Evolutionary conservation across 2,797 vertebrate species (phyloP).

Genomic region (Paratrypauchen microcephalus): DNA sequence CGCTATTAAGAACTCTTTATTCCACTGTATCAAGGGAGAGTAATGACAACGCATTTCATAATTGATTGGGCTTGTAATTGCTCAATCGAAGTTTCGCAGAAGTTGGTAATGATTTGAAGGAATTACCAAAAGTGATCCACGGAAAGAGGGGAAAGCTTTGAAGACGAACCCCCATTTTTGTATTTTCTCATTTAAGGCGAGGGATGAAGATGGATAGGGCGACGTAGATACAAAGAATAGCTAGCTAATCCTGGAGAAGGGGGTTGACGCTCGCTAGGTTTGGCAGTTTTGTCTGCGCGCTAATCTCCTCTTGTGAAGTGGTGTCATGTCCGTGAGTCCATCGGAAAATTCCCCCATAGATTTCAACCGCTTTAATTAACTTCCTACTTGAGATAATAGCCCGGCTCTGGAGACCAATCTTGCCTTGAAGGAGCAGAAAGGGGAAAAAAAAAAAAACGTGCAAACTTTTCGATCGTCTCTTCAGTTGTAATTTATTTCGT

Average conservation of each 20-base stretch:
- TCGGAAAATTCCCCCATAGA: conserved; percentile 80
- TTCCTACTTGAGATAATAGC: conserved; percentile 79
- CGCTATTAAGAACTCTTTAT: conserved; percentile 75
- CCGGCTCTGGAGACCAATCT: conserved; percentile 67
- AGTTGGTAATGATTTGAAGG: conserved; percentile 83
- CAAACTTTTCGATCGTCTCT: conserved; percentile 63
- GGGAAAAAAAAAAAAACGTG: conserved; percentile 28
- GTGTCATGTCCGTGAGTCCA: conserved; percentile 76
- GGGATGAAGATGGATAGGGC: conserved; percentile 57
- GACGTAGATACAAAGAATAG: conserved; percentile 53
- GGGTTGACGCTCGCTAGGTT: conserved; percentile 37
- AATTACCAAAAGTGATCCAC: conserved; percentile 73
- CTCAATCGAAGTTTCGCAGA: conserved; percentile 83
- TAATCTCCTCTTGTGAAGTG: conserved; percentile 80
- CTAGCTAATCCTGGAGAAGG: conserved; percentile 74
- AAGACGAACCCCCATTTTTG: conserved; percentile 57
- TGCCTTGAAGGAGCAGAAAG: conserved; percentile 52
- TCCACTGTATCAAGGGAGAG: conserved; percentile 74
- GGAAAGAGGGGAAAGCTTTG: conserved; percentile 61
- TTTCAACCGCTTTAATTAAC: conserved; percentile 84
- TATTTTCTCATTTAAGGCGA: conserved; percentile 56
- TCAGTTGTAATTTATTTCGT: conserved; percentile 68
- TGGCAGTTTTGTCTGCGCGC: conserved; percentile 74
- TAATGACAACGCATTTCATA: conserved; percentile 87
- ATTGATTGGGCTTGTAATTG: conserved; percentile 88